phyloP scores from a whole-genome alignment of 2,113 vertebrate genomes.

The Raja brachyura region DNA sequence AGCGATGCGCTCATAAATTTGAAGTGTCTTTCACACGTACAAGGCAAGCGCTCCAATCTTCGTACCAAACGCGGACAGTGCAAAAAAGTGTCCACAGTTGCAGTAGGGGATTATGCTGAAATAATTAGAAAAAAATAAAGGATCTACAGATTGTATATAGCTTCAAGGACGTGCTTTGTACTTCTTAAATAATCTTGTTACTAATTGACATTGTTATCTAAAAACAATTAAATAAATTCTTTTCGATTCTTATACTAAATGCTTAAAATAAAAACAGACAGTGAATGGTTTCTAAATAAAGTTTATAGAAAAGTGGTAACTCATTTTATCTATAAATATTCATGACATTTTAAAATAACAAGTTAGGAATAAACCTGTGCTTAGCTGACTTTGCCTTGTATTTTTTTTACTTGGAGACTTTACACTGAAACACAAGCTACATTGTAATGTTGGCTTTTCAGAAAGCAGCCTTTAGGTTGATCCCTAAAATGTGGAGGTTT shows the following conservation, averaged over 20 bases:
- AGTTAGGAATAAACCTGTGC: background rate
- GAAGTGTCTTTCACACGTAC: background rate
- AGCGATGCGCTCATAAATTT: background rate
- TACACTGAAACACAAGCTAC: too few relatives aligned
- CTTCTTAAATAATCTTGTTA: background rate
- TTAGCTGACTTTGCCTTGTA: background rate
- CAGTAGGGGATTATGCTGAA: background rate
- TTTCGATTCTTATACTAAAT: background rate
- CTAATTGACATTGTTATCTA: background rate
- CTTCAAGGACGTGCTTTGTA: background rate
- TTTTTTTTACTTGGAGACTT: background rate
- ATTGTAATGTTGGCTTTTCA: too few relatives aligned
- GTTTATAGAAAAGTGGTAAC: background rate
- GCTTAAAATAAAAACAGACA: background rate
- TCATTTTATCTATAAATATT: background rate
- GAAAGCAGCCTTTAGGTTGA: too few relatives aligned
- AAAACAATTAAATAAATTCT: background rate
- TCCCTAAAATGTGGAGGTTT: too few relatives aligned
- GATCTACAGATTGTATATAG: background rate
- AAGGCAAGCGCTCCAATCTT: background rate
- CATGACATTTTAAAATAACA: background rate
- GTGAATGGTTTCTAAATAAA: background rate
- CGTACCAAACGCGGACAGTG: background rate
- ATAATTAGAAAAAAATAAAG: background rate
- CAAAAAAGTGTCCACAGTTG: background rate